phyloP scores from a whole-genome alignment of 2,888 invertebrate genomes.

The Caenorhabditis sp. region DNA sequence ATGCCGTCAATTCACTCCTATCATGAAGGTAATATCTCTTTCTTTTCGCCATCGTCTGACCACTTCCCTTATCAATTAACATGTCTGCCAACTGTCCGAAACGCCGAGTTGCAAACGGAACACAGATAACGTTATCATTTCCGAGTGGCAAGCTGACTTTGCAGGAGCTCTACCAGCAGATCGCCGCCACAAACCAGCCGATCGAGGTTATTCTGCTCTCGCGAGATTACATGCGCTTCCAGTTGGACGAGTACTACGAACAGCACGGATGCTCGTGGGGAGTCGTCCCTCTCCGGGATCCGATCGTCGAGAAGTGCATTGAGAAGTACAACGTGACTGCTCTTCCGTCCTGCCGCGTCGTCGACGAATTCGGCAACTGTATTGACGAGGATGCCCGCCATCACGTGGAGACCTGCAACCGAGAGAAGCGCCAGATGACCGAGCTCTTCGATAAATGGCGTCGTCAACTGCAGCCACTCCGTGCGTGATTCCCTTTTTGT shows the following conservation, averaged over 20 bases:
- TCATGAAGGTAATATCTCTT: slow-evolving; percentile 42
- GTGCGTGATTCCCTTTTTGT: slow-evolving; percentile 2
- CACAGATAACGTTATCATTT: slow-evolving; percentile 16
- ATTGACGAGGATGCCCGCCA: slow-evolving; percentile 37
- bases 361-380: slow-evolving; percentile 43
- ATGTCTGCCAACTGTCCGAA: slow-evolving; percentile 24
- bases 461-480: slow-evolving; percentile 17
- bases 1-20: slow-evolving; percentile 49
- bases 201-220: slow-evolving; percentile 55
- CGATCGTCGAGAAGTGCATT: slow-evolving; percentile 43
- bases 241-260: slow-evolving; percentile 52
- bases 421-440: slow-evolving; percentile 29
- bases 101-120: slow-evolving; percentile 17
- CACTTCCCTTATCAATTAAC: slow-evolving; percentile 20
- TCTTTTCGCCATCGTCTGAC: too few species aligned
- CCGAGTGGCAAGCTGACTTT: slow-evolving; percentile 2
- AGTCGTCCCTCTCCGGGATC: slow-evolving; percentile 42
- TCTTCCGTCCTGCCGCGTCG: slow-evolving; percentile 50
- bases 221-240: slow-evolving; percentile 50
- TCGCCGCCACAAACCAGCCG: slow-evolving; percentile 37
- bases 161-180: slow-evolving; percentile 52
- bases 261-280: slow-evolving; percentile 51
- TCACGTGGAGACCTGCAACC: slow-evolving; percentile 26
- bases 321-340: slow-evolving; percentile 38
- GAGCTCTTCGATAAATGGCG: slow-evolving; percentile 44